These are phyloP conservation scores for Oscheius sp. DNA, from an alignment of 2,888 invertebrate species.

Conservation along the genomic window DNA sequence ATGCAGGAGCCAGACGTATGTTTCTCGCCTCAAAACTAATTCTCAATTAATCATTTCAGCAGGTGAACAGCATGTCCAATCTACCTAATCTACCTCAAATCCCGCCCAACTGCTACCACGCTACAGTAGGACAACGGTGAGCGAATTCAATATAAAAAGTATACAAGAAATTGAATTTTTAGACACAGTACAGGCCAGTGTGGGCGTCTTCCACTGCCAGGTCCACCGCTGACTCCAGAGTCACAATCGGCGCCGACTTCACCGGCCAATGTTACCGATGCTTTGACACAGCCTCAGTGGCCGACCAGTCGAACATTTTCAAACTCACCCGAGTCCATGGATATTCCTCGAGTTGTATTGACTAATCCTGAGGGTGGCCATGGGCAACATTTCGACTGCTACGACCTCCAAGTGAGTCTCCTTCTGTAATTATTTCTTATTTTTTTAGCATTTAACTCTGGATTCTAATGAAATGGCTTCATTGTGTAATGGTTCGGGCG, in stretches of 20 bases:
- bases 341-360: slow-evolving; percentile 67
- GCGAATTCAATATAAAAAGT: background rate
- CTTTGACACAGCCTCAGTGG: slow-evolving; percentile 57
- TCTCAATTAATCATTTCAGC: background rate
- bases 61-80: slow-evolving; percentile 24
- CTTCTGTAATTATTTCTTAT: background rate
- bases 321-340: slow-evolving; percentile 63
- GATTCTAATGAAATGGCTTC: slow-evolving; percentile 34
- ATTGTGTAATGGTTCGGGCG: slow-evolving; percentile 34
- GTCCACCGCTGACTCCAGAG: slow-evolving; percentile 53
- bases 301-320: slow-evolving; percentile 53
- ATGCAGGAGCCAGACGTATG: slow-evolving; percentile 9
- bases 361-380: slow-evolving; percentile 67
- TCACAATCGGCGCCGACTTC: slow-evolving; percentile 68
- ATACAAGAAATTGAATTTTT: background rate
- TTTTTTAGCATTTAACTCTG: slow-evolving; percentile 40
- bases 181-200: slow-evolving; percentile 58
- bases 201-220: slow-evolving; percentile 52
- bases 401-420: slow-evolving; percentile 40
- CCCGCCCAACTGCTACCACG: slow-evolving; percentile 44
- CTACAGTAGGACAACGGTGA: slow-evolving; percentile 34
- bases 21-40: background rate
- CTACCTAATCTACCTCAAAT: slow-evolving; percentile 41
- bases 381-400: slow-evolving; percentile 57
- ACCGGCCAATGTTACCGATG: slow-evolving; percentile 54